Conservation (phyloP, 1,140 invertebrate genomes). For the Muscidifurax raptorellus region DNA sequence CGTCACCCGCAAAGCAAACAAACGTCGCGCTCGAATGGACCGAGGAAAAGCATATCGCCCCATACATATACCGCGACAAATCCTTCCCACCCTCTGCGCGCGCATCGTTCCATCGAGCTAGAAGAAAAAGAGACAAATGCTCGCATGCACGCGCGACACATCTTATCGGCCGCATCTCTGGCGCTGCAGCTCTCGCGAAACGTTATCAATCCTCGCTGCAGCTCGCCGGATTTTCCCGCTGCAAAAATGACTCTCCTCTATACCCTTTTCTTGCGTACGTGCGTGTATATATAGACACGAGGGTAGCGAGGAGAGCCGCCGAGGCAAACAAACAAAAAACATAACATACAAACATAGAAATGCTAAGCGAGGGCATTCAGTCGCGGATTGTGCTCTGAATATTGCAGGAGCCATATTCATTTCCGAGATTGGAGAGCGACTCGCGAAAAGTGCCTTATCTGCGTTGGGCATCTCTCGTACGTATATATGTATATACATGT, state of each 20-base stretch:
- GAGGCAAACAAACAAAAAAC: slow-evolving; percentile 10
- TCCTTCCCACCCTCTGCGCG: not conserved
- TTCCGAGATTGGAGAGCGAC: slow-evolving; percentile 19
- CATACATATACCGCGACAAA: not conserved
- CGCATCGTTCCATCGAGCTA: too few species aligned
- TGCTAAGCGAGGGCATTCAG: not conserved
- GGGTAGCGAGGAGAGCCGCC: not conserved
- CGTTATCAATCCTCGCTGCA: slow-evolving; percentile 16
- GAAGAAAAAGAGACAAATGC: not conserved
- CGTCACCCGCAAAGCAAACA: slow-evolving; percentile 4
- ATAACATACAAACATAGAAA: not conserved
- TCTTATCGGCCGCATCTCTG: not conserved
- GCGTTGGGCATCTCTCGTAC: not conserved
- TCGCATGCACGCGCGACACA: not conserved
- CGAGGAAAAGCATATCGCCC: too few species aligned
- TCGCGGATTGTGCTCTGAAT: slow-evolving; percentile 10
- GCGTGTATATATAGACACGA: not conserved
- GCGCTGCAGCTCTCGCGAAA: not conserved
- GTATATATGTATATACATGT: not conserved
- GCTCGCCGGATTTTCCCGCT: not conserved
- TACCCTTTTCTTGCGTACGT: not conserved
- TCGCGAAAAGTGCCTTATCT: slow-evolving; percentile 13
- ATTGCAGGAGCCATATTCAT: slow-evolving; percentile 20
- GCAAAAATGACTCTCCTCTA: not conserved
- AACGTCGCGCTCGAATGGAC: too few species aligned